A percentile compares a stretch with the other conserved stretches of the same genome.
phyloP scores from a whole-genome alignment of 2,797 vertebrate genomes.

The Harpagifer antarcticus region DNA sequence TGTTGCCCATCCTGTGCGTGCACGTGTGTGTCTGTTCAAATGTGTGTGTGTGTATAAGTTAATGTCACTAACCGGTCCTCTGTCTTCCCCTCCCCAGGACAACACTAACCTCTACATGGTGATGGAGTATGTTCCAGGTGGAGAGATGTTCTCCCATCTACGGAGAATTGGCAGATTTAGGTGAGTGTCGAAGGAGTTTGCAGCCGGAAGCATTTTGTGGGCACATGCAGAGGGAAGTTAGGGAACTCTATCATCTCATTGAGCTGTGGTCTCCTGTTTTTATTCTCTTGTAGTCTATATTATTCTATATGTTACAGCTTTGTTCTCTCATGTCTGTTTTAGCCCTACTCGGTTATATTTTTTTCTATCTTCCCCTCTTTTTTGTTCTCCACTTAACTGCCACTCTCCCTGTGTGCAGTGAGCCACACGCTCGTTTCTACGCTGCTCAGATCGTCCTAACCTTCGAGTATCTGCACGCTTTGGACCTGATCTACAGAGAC shows the following conservation, averaged over 20 bases:
- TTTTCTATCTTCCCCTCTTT: background rate
- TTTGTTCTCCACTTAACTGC: background rate
- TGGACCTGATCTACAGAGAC: slow-evolving; percentile 96
- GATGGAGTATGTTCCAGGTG: slow-evolving; percentile 94
- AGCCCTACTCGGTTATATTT: background rate
- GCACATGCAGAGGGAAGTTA: background rate
- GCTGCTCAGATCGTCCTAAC: slow-evolving; percentile 94
- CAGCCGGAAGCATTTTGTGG: slow-evolving; percentile 9
- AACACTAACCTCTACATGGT: slow-evolving; percentile 96
- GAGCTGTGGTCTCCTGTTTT: background rate
- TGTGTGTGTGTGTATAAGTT: background rate
- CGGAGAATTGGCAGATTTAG: slow-evolving; percentile 94
- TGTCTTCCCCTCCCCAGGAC: slow-evolving; percentile 80
- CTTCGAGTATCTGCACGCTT: slow-evolving; percentile 94
- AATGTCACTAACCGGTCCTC: slow-evolving; percentile 40
- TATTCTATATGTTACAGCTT: background rate
- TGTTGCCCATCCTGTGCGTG: background rate
- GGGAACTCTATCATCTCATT: background rate
- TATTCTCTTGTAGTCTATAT: background rate
- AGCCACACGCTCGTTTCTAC: slow-evolving; percentile 94
- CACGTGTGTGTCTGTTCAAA: background rate
- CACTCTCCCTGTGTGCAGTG: slow-evolving; percentile 75
- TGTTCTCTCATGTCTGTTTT: background rate
- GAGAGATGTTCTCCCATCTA: slow-evolving; percentile 96
- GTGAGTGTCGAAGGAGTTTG: slow-evolving; percentile 77